Base-by-base conservation (phyloP, 2,113 vertebrate species). In the Heliornis fulica region DNA sequence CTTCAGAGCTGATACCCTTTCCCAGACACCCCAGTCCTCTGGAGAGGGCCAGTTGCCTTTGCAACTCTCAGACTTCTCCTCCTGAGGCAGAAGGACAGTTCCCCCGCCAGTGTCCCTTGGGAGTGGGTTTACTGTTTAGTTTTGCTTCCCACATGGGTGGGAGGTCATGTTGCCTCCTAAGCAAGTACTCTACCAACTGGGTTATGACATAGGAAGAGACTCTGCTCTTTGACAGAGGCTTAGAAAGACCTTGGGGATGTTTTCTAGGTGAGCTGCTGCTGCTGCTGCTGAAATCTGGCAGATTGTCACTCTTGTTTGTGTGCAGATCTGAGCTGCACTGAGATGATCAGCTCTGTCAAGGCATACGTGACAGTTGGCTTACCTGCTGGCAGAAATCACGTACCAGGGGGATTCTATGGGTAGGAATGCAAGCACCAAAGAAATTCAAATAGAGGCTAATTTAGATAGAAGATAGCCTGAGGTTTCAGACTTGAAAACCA, bases 261-360 rank as follows among this genome's bases (percentile, higher is more conserved):
- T 91, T 90, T 92, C 50, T 83, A 89, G 69, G 43, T 76, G 72
- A 94, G 60, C 26, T 79, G 60, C 53, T 82, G 78, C 43, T 82
- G 78, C 43, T 65, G 66, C n/a, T 59, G 61, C 51, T 89, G 77
- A 64, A 64, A 57, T 57, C 16, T 81, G 89, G 40, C 63, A 92
- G 53, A 36, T 34, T 86, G 80, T 93, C 59, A 28, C 43, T 91
- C 31, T 68, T 70, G 60, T 56, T 89, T 0, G 0, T 64, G 40
- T 0, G 1, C 77, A 89, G 65, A 19, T 28, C 13, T 0, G 13
- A 72, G 59, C 66, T 76, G 23, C 1, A 9, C 22, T 75, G 72
- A 92, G 69, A 17, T 56, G 36, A 84, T 65, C 0, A 0, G n/a
- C 71, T 89, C 56, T 92, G 83, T 60, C 56, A 84, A 84, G 91